Base-by-base conservation (phyloP, 2,888 invertebrate genomes). In the Parnassius mnemosyne region DNA sequence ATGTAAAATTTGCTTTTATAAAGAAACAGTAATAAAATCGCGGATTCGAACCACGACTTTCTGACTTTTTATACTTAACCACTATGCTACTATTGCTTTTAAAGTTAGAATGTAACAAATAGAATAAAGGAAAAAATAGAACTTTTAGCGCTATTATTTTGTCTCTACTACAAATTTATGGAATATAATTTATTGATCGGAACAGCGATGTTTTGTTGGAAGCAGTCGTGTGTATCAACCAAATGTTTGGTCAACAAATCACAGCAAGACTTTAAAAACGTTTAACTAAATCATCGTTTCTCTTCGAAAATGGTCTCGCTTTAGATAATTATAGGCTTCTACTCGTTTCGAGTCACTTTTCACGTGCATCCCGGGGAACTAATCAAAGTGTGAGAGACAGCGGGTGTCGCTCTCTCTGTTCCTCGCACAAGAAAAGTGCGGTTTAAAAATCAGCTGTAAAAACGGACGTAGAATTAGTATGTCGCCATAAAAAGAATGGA, bases 281-380 rank as follows among this genome's bases (percentile, higher is more conserved):
- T 86, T 89, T 89, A 86, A 89, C 85, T 87, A 87, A 89, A 89
- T 83, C 86, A 85, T 86, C 82, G 83, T 84, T 87, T 85, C 85
- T 82, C 79, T 81, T 77, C 80, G 76, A 88, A 89, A 87, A 86
- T 76, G 77, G 82, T 80, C 85, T 83, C 34, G 81, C 82, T 87
- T 85, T 86, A 84, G 86, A 87, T 90, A 89, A 90, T 89, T 89
- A 89, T 83, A 89, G 85, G 78, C 79, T 87, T 79, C 83, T 77
- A 79, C 69, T 72, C 69, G 71, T 75, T 68, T 69, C 65, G 72
- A 73, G 76, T 73, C 77, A 77, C 56, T 74, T 78, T 75, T 73
- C 71, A 74, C 74, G 75, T 76, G 75, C 77, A 78, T 83, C 83
- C 83, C 78, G 64, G 63, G 63, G 77, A 84, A 81, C 83, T 84